phyloP scores from a whole-genome alignment of 2,888 invertebrate species.

The Onchidella celtica region DNA sequence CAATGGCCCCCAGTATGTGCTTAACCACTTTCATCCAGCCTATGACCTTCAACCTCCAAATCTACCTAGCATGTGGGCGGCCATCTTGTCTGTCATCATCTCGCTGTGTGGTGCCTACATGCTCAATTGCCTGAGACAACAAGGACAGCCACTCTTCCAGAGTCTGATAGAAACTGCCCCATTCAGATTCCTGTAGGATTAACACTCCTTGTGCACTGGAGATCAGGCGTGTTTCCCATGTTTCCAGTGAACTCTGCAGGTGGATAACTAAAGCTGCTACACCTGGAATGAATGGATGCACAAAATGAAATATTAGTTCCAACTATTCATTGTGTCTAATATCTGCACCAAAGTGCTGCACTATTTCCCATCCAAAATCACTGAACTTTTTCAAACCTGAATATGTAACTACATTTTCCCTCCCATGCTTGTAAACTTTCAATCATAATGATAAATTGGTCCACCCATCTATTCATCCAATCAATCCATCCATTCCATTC shows the following conservation, averaged over 20 bases:
- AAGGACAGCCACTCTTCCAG: constrained; percentile 77
- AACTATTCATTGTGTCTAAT: too few relatives aligned
- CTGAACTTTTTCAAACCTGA: too few relatives aligned
- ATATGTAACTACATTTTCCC: too few relatives aligned
- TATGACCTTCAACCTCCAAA: constrained; percentile 21
- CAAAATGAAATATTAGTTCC: too few relatives aligned
- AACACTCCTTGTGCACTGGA: constrained; percentile 64
- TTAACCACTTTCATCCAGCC: background rate
- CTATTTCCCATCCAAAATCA: background rate
- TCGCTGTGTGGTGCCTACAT: constrained; percentile 73
- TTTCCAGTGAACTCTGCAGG: constrained; percentile 74
- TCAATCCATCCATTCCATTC: too few relatives aligned
- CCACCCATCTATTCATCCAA: too few relatives aligned
- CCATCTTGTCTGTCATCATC: constrained; percentile 70
- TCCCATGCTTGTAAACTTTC: too few relatives aligned
- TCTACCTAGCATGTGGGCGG: constrained; percentile 70
- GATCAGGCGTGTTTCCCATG: constrained; percentile 74
- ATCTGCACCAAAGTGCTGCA: background rate
- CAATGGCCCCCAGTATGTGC: too few relatives aligned
- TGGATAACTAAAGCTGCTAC: constrained; percentile 76
- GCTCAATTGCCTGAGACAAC: constrained; percentile 68
- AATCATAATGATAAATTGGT: too few relatives aligned
- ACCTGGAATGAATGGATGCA: too few relatives aligned
- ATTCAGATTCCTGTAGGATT: constrained; percentile 75
- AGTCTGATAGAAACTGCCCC: constrained; percentile 72